A percentile compares a stretch with the other conserved stretches of the same genome.
Conservation (phyloP, 2,888 invertebrate genomes). For the Philaethria dido region DNA sequence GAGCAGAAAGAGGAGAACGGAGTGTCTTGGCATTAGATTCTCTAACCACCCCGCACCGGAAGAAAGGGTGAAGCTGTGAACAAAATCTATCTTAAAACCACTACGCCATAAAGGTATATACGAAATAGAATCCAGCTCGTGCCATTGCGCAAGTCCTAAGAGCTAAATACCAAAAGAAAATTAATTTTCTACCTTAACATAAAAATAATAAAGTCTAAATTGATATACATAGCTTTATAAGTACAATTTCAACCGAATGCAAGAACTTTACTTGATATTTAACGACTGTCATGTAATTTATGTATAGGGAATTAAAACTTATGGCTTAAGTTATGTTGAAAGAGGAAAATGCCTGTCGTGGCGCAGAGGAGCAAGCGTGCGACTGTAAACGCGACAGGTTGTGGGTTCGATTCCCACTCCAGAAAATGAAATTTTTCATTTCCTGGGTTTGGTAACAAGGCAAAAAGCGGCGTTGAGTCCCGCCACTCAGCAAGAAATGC, state of each 20-base stretch:
- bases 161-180: constrained; percentile 46
- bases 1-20: no score
- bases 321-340: constrained; percentile 60
- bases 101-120: constrained; percentile 17
- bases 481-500: no score
- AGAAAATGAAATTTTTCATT: no score
- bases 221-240: constrained; percentile 53
- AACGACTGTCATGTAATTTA: constrained; percentile 73
- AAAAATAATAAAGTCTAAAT: constrained; percentile 47
- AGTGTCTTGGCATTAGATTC: no score
- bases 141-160: constrained; percentile 63
- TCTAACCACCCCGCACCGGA: no score
- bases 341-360: neutral
- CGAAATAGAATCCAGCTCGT: constrained; percentile 52
- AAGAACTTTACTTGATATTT: constrained; percentile 77
- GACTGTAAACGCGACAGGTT: no score
- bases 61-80: no score
- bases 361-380: no score
- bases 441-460: no score
- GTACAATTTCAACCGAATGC: constrained; percentile 72
- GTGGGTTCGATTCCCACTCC: no score
- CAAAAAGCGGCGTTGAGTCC: no score
- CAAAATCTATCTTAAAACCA: neutral
- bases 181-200: constrained; percentile 51
- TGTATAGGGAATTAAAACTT: constrained; percentile 73